These are phyloP conservation scores for Drosophila nebulosa DNA, from an alignment of 1,140 invertebrate species.

Conservation along the genomic window DNA sequence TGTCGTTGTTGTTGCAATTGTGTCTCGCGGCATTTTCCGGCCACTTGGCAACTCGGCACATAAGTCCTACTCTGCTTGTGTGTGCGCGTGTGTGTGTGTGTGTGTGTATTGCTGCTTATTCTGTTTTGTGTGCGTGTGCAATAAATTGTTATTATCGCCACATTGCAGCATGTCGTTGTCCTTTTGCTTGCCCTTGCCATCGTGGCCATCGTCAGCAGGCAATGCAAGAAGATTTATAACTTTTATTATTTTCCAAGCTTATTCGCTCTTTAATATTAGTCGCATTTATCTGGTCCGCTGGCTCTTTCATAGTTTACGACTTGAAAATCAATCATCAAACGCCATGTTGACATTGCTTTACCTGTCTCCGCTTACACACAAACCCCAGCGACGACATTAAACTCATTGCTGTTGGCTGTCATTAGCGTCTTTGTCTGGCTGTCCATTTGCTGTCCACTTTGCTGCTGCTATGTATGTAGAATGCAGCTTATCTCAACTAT, in stretches of 20 bases:
- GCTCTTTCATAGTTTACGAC: slow-evolving; percentile 54
- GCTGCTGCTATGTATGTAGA: background rate
- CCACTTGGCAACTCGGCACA: slow-evolving; percentile 54
- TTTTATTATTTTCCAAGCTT: slow-evolving; percentile 80
- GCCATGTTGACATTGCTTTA: slow-evolving; percentile 59
- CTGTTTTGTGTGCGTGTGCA: slow-evolving; percentile 60
- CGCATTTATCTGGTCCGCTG: slow-evolving; percentile 61
- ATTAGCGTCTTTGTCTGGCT: slow-evolving; percentile 35
- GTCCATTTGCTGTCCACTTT: slow-evolving; percentile 49
- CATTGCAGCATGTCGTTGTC: slow-evolving; percentile 72
- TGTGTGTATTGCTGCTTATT: slow-evolving; percentile 13
- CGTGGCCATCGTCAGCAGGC: slow-evolving; percentile 41
- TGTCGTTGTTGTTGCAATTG: slow-evolving; percentile 52
- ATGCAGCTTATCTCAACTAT: slow-evolving; percentile 25
- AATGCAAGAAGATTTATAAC: slow-evolving; percentile 76
- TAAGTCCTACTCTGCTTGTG: slow-evolving; percentile 22
- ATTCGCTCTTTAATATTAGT: slow-evolving; percentile 65
- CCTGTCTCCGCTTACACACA: slow-evolving; percentile 50
- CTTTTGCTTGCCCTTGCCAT: slow-evolving; percentile 16
- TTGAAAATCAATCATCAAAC: slow-evolving; percentile 76
- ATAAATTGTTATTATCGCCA: slow-evolving; percentile 80
- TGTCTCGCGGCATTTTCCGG: slow-evolving; percentile 73
- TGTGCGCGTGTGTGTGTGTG: slow-evolving; percentile 11
- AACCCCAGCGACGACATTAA: slow-evolving; percentile 51
- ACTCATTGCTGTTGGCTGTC: slow-evolving; percentile 68